Conservation (phyloP, 2,797 vertebrate species). For the Pitangus sulphuratus region DNA sequence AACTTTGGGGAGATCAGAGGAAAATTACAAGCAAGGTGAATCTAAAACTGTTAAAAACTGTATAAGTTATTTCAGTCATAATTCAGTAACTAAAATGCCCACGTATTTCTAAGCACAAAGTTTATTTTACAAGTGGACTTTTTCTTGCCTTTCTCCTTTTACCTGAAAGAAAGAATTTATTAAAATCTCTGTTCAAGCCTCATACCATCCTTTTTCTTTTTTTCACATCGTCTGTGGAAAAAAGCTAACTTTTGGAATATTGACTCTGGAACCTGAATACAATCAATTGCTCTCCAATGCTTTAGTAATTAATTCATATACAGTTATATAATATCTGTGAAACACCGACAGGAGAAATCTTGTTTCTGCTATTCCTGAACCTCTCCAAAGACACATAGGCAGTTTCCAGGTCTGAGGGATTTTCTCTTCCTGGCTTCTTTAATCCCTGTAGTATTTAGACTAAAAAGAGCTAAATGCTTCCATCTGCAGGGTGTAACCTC, state of each 20-base stretch:
- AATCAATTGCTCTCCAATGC: background rate
- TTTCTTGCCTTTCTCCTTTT: background rate
- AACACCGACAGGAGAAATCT: background rate
- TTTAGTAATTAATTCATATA: background rate
- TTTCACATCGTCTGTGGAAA: background rate
- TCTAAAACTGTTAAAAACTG: background rate
- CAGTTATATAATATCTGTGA: background rate
- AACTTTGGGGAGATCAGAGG: background rate
- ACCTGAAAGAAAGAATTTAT: background rate
- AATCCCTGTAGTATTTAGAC: background rate
- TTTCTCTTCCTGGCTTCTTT: conserved; percentile 4
- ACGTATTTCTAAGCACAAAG: fast-evolving
- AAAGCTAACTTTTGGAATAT: background rate
- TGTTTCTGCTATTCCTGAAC: background rate
- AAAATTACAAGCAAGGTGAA: background rate
- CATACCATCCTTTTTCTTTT: background rate
- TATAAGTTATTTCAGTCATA: background rate
- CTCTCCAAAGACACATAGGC: background rate
- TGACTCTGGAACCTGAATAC: background rate
- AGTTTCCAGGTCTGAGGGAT: background rate
- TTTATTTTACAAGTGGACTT: background rate
- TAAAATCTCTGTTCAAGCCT: background rate
- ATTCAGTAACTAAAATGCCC: background rate
- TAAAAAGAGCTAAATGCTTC: conserved; percentile 27
- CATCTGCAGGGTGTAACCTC: conserved; percentile 38